These are phyloP conservation scores for Lamellibrachia columna DNA, from an alignment of 2,888 invertebrate species.

Conservation along the genomic window DNA sequence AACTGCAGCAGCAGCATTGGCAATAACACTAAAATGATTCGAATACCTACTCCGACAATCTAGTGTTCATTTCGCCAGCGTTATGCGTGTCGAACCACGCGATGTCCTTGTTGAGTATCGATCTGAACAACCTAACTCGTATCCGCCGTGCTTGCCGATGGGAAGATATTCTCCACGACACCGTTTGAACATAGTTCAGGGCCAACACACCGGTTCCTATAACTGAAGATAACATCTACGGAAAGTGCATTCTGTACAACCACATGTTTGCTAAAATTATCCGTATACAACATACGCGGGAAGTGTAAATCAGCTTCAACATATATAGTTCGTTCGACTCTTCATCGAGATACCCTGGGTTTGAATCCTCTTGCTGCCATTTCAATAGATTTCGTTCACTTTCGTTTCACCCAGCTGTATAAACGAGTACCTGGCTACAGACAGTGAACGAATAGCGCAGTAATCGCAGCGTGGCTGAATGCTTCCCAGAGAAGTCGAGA, in stretches of 20 bases:
- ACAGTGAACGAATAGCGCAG: no score
- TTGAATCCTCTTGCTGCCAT: no score
- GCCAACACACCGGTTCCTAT: conserved; percentile 56
- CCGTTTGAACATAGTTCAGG: conserved; percentile 60
- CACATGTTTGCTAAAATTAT: background rate
- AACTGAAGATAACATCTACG: conserved; percentile 26
- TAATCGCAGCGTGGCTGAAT: no score
- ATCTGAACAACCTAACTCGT: conserved; percentile 65
- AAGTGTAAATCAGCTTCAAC: no score
- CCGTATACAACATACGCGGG: background rate
- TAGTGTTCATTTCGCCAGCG: conserved; percentile 59
- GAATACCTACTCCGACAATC: conserved; percentile 56
- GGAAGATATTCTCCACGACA: conserved; percentile 64
- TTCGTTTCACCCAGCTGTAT: no score
- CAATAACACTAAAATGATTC: background rate
- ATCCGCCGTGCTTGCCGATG: conserved; percentile 68
- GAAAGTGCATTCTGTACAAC: background rate
- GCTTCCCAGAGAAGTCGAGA: no score
- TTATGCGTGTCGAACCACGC: conserved; percentile 64
- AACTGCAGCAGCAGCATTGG: background rate
- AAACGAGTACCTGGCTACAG: no score
- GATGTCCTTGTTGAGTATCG: conserved; percentile 60
- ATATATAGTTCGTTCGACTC: no score
- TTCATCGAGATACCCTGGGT: no score
- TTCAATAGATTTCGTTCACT: no score